phyloP scores from a whole-genome alignment of 1,140 invertebrate species.

The Trichomalopsis sarcophagae region DNA sequence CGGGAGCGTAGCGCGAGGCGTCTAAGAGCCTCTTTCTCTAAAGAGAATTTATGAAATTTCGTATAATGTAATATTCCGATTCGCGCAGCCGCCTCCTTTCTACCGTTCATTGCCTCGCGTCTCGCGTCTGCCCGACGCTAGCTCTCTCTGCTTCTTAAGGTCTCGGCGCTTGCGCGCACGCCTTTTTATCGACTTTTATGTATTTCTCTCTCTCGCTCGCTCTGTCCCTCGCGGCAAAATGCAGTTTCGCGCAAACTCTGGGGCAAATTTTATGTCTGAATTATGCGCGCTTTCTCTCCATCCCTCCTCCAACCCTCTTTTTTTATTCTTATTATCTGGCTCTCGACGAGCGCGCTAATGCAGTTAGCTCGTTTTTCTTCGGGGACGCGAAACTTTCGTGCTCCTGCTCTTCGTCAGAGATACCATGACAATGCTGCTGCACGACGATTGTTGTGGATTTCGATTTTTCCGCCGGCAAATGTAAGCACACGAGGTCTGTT shows the following conservation, averaged over 20 bases:
- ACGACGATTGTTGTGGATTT: no score
- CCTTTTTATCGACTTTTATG: conserved; percentile 30
- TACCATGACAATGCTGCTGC: no score
- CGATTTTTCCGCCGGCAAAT: no score
- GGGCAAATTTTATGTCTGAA: background rate
- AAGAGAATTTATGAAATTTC: conserved; percentile 75
- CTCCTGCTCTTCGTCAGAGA: background rate
- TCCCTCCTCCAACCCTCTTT: background rate
- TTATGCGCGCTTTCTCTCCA: background rate
- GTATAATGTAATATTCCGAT: conserved; percentile 73
- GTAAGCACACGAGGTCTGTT: no score
- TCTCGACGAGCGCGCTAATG: conserved; percentile 18
- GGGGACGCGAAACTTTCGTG: background rate
- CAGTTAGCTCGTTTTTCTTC: background rate
- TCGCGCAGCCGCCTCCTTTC: conserved; percentile 65
- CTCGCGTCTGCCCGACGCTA: no score
- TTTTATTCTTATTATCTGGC: background rate
- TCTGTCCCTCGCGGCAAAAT: conserved; percentile 6
- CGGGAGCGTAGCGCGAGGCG: conserved; percentile 61
- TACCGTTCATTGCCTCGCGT: conserved; percentile 56
- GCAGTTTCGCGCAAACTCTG: conserved; percentile 11
- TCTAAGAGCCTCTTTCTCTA: conserved; percentile 68
- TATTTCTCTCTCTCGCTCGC: background rate
- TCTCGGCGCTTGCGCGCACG: conserved; percentile 12
- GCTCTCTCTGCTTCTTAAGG: conserved; percentile 21